Evolutionary conservation across 1,140 invertebrate species (phyloP).

Genomic region (Drosophila oshimai): DNA sequence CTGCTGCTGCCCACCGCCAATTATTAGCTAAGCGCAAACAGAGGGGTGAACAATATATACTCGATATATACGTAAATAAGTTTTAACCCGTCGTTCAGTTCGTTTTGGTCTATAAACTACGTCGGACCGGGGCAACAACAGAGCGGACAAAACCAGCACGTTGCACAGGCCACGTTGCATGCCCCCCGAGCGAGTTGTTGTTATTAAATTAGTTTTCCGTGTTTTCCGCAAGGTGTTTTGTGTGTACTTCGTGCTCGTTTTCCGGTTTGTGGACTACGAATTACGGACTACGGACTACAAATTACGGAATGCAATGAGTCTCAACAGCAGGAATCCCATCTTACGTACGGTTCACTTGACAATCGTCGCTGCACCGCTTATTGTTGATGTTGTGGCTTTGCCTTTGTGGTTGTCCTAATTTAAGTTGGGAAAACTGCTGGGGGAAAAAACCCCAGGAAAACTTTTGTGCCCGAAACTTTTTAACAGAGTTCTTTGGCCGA

Average conservation of each 20-base stretch:
- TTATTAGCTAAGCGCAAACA: slow-evolving; percentile 16
- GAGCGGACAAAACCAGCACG: slow-evolving; percentile 19
- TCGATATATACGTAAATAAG: slow-evolving; percentile 62
- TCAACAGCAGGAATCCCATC: slow-evolving; percentile 49
- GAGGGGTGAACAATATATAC: background rate
- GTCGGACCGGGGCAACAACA: slow-evolving; percentile 31
- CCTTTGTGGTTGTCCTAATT: slow-evolving; percentile 48
- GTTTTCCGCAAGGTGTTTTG: slow-evolving; percentile 6
- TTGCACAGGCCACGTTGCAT: slow-evolving; percentile 16
- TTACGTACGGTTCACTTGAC: slow-evolving; percentile 57
- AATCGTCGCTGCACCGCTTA: slow-evolving; percentile 32
- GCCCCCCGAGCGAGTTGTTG: slow-evolving; percentile 23
- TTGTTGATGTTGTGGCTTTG: slow-evolving; percentile 41
- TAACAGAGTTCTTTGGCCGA: slow-evolving; percentile 48
- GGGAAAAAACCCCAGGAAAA: background rate
- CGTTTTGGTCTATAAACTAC: slow-evolving; percentile 54
- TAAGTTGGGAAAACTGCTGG: slow-evolving; percentile 21
- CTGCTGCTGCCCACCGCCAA: background rate
- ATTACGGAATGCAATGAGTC: slow-evolving; percentile 10
- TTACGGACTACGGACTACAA: background rate
- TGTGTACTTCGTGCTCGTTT: slow-evolving; percentile 1
- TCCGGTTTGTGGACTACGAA: slow-evolving; percentile 10
- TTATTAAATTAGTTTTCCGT: slow-evolving; percentile 71
- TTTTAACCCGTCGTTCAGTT: slow-evolving; percentile 54
- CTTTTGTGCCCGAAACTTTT: slow-evolving; percentile 57